Evolutionary conservation across 1,140 invertebrate species (phyloP).

Genomic region (Heliconius congener): DNA sequence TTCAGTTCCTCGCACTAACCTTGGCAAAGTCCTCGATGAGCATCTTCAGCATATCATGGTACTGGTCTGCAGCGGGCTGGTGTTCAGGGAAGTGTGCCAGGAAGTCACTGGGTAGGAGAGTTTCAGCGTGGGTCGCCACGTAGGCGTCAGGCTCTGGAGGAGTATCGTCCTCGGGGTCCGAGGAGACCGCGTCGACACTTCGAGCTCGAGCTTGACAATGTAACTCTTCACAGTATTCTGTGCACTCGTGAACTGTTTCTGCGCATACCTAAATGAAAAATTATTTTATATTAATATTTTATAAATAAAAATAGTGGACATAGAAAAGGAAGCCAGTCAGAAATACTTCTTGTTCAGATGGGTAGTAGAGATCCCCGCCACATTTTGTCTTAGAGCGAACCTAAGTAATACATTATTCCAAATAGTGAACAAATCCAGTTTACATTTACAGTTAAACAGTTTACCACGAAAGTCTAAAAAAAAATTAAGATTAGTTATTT

Average conservation of each 20-base stretch:
- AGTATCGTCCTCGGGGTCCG: constrained; percentile 57
- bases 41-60: constrained; percentile 49
- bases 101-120: constrained; percentile 55
- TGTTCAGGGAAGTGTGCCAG: constrained; percentile 54
- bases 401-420: too few species aligned
- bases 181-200: constrained; percentile 64
- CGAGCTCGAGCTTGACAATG: constrained; percentile 74
- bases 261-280: constrained; percentile 48
- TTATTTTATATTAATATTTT: too few species aligned
- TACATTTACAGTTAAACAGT: too few species aligned
- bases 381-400: too few species aligned
- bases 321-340: too few species aligned
- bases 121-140: constrained; percentile 66
- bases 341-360: too few species aligned
- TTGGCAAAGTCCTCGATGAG: constrained; percentile 65
- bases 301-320: too few species aligned
- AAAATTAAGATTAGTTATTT: too few species aligned
- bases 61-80: constrained; percentile 26
- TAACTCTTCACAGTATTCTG: constrained; percentile 76
- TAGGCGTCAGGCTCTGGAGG: constrained; percentile 54
- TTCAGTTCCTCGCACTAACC: constrained; percentile 44
- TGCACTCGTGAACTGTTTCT: constrained; percentile 61
- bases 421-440: too few species aligned
- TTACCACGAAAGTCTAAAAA: too few species aligned
- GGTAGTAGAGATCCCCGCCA: too few species aligned